These are phyloP conservation scores for Trichomycterus rosablanca DNA, from an alignment of 2,113 vertebrate genomes.

Conservation along the genomic window DNA sequence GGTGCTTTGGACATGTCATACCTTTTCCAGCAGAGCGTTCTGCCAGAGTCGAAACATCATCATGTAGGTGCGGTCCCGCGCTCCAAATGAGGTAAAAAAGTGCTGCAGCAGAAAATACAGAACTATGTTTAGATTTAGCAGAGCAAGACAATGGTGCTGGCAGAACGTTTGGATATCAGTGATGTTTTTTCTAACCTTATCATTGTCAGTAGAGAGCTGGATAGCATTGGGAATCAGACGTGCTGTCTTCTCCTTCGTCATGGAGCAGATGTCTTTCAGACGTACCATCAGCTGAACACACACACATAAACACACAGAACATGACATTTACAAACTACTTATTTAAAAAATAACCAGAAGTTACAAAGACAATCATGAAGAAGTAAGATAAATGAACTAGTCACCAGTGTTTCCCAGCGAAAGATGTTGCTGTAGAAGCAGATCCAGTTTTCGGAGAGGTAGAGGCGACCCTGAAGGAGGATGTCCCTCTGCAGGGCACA, in stretches of 20 bases:
- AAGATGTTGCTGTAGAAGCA: slow-evolving; percentile 99
- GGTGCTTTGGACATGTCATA: slow-evolving; percentile 44
- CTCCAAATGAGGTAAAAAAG: slow-evolving; percentile 98
- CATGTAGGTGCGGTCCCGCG: slow-evolving; percentile 96
- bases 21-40: slow-evolving; percentile 96
- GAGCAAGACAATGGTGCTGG: too few species aligned
- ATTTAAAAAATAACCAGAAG: neutral
- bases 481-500: slow-evolving; percentile 98
- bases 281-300: slow-evolving; percentile 83
- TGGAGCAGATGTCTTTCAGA: slow-evolving; percentile 97
- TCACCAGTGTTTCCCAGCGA: slow-evolving; percentile 98
- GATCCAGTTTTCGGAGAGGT: slow-evolving; percentile 99
- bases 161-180: neutral
- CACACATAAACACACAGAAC: neutral
- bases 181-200: slow-evolving; percentile 78
- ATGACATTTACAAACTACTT: too few species aligned
- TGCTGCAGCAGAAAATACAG: slow-evolving; percentile 66
- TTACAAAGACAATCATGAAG: slow-evolving; percentile 48
- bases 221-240: slow-evolving; percentile 99
- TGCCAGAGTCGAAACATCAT: slow-evolving; percentile 99
- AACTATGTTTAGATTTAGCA: too few species aligned
- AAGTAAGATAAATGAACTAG: slow-evolving; percentile 79
- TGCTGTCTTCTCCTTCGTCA: slow-evolving; percentile 98
- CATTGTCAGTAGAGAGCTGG: slow-evolving; percentile 97
- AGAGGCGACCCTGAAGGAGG: slow-evolving; percentile 97